Evolutionary conservation across 2,888 invertebrate species (phyloP), one percentile per base, ranked within the genome.

Genomic region (Tiliacea aurago): DNA sequence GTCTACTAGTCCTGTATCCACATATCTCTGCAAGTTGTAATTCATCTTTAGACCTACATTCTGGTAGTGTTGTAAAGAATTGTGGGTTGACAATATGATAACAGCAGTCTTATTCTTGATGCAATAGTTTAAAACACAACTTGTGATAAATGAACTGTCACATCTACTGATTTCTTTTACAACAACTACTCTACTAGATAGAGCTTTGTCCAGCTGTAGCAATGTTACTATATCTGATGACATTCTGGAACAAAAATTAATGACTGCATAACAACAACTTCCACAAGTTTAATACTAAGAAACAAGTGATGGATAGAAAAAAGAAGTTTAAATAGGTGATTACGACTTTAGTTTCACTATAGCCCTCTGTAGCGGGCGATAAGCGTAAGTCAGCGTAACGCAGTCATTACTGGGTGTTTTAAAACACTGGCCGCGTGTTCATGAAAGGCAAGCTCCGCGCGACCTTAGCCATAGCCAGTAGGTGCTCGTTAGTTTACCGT

Each of bases 1-100:
- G 63, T 90, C 76, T 62, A 96, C 81, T 18, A 93, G 86, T 41
- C 94, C 95, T 62, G 88, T 88, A 15, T 96, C 93, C 78, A 96
- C 87, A 77, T 93, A 88, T 85, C 92, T 96, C 71, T 97, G 96
- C 49, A 98, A 93, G 90, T 98, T 98, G 88, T 97, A 98, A 66
- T 98, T 98, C 88, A 98, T 95, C 87, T 98, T 97, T 88, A 97
- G 97, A 20, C 98, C 98, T 51, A 98, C 97, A 93, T 97, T 97
- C 76, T 98, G 97, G 88, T 98, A 98, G 90, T 98, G 98, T 70
- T 97, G 96, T 64, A 97, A 94, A 3, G 97, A 97, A 87, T 98
- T 97, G 90, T 98, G 98, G 77, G 97, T 95, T 66, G 97, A 97
- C 65, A 98, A 94, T 64, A 98, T 93, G 85, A 98, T 95, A 10